Percentiles rank a stretch among this genome's conserved stretches.
Evolutionary conservation across 2,113 vertebrate genomes (phyloP).

Genomic region (Anarrhichthys ocellatus): DNA sequence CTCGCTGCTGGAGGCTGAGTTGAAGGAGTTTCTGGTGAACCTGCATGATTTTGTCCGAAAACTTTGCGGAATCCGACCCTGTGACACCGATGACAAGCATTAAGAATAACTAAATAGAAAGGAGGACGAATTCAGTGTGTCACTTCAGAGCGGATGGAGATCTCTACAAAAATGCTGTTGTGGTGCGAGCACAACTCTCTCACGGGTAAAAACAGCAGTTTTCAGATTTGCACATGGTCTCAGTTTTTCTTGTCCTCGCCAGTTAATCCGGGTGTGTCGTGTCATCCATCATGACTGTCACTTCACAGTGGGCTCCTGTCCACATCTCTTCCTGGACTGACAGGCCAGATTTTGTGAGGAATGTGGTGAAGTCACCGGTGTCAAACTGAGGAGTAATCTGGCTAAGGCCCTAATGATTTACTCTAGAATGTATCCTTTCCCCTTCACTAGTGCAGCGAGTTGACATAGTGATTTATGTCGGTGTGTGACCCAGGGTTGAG

Average conservation of each 20-base stretch:
- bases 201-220: not conserved
- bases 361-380: constrained; percentile 35
- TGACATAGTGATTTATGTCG: constrained; percentile 26
- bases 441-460: not conserved
- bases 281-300: constrained; percentile 67
- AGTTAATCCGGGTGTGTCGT: constrained; percentile 12
- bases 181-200: too few relatives aligned
- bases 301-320: constrained; percentile 12
- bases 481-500: not conserved
- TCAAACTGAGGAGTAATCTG: constrained; percentile 16
- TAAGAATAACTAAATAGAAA: not conserved
- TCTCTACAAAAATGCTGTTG: not conserved
- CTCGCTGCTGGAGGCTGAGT: not conserved
- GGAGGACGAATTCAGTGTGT: too few relatives aligned
- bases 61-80: not conserved
- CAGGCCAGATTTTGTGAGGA: constrained; percentile 42
- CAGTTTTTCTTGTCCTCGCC: constrained; percentile 13
- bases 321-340: constrained; percentile 25
- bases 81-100: too few relatives aligned
- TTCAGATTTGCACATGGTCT: not conserved
- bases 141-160: not conserved
- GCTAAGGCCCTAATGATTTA: constrained; percentile 27
- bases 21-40: not conserved
- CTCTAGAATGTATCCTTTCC: not conserved
- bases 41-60: not conserved